Percentiles rank a stretch among this genome's conserved stretches.
Evolutionary conservation across 1,140 invertebrate genomes (phyloP).

Genomic region (Dendrolimus punctatus): DNA sequence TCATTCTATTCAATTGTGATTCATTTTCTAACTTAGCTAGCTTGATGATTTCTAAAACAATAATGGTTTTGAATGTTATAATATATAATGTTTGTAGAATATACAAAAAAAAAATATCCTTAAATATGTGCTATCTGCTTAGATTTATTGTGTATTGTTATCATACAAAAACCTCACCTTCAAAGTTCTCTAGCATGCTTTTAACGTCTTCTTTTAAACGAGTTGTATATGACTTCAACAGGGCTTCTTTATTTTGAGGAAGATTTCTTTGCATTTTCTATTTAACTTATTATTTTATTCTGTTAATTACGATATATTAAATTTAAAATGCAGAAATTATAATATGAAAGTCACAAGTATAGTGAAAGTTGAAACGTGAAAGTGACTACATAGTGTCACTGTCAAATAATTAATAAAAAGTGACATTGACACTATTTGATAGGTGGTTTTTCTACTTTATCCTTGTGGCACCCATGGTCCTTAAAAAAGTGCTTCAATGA

Average conservation of each 20-base stretch:
- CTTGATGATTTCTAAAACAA: slow-evolving; percentile 90
- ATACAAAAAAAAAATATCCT: not conserved
- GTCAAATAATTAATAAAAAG: no score
- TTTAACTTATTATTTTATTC: not conserved
- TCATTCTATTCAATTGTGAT: slow-evolving; percentile 88
- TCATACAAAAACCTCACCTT: slow-evolving; percentile 74
- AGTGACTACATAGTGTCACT: no score
- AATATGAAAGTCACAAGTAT: no score
- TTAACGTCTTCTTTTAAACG: slow-evolving; percentile 95
- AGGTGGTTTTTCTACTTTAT: no score
- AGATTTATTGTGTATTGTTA: no score
- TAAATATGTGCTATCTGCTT: no score
- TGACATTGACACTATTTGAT: no score
- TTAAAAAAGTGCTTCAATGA: no score
- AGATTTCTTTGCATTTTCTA: slow-evolving; percentile 74
- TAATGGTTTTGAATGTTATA: slow-evolving; percentile 1
- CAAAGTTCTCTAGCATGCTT: slow-evolving; percentile 97
- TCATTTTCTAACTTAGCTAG: slow-evolving; percentile 94
- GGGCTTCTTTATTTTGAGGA: slow-evolving; percentile 94
- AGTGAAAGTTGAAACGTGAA: no score
- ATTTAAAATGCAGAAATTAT: no score
- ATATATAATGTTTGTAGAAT: not conserved
- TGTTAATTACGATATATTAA: no score
- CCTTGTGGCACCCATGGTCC: no score
- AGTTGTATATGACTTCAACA: slow-evolving; percentile 94